Base-by-base conservation (phyloP, 2,113 vertebrate genomes). In the Amblyopsis rosae region DNA sequence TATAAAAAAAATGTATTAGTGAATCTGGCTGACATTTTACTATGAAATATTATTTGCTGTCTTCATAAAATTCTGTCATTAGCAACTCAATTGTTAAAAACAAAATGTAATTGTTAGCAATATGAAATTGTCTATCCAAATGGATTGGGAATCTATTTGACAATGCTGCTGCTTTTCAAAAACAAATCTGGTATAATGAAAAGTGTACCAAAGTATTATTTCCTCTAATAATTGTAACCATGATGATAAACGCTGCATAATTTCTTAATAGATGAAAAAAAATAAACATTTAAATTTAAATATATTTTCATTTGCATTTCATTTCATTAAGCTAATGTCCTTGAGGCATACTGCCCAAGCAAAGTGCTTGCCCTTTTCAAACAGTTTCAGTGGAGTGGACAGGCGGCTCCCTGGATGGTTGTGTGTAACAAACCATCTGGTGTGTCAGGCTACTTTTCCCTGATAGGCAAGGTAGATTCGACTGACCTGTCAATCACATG, bases 171-270 rank as follows among this genome's bases (percentile, higher is more conserved):
- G 17, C 55, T 56, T 66, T 35, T 50, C 2, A 9, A 73, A 70
- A 66, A 65, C 66, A 64, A 51, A 67, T 65, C 73, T 83, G 68
- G 70, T 53, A 81, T 26, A 86, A 82, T 69, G 73, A 48, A 85
- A 46, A 82, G 65, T 89, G 89, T 87, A 92, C 90, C 91, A 91
- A 92, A 92, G 90, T 89, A 80, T 86, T 84, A 89, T 89, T 89
- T 83, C 89, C 80, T 87, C 82, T 72, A 70, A 84, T 73, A 26
- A 26, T 85, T 75, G 66, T 87, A 80, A 87, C 81, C 78, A 81
- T 85, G 65, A 16, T 85, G 88, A 87, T 91, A 85, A 87, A 89
- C 69, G 88, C 86, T 90, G 88, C 86, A 88, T 91, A 76, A 86
- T 85, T 76, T 82, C 70, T 79, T 66, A 68, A 77, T 84, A 88